Base-by-base conservation (phyloP, 2,797 vertebrate genomes). In the Tangara arthus region DNA sequence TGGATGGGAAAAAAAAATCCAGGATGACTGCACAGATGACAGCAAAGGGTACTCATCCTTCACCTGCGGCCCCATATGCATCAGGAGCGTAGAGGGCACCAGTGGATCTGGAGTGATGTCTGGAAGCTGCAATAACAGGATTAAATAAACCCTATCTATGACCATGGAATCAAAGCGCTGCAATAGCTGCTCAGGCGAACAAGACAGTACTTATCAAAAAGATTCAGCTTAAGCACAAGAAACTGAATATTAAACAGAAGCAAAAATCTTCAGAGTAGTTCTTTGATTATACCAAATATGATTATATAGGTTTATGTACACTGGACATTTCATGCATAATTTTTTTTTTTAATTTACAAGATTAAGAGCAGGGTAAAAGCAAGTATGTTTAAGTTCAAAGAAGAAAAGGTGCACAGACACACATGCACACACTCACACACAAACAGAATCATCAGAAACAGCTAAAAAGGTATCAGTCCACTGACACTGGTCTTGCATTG, bases 101-200 rank as follows among this genome's bases (percentile, higher is more conserved):
- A 87, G 99, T 99, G 89, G 99, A 99, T 98, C 99, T 98, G 98
- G 99, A 99, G 97, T 99, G 99, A 98, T 99, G 99, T 97, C 99
- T 98, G 94, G 99, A 98, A 93, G 99, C 99, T 99, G 99, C 94
- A 99, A 99, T 98, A 98, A 98, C 98, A 98, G 98, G 98, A 99
- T 98, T 97, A 98, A 96, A 98, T 91, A 98, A 97, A 98, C 97
- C 97, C 97, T 96, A 96, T 97, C 98, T 97, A 96, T 97, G 95
- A 98, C 96, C 90, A 89, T 37, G 55, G 94, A 95, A 96, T 91
- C 88, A 70, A 91, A 91, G 88, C 50, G 72, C 32, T 88, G 92
- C 92, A 94, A 93, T n/a, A 93, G 93, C 72, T 90, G 97, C 90
- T 97, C 46, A 94, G 78, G 85, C 53, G 55, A 95, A 93, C 61